phyloP scores from a whole-genome alignment of 2,888 invertebrate genomes.

The Agrochola macilenta region DNA sequence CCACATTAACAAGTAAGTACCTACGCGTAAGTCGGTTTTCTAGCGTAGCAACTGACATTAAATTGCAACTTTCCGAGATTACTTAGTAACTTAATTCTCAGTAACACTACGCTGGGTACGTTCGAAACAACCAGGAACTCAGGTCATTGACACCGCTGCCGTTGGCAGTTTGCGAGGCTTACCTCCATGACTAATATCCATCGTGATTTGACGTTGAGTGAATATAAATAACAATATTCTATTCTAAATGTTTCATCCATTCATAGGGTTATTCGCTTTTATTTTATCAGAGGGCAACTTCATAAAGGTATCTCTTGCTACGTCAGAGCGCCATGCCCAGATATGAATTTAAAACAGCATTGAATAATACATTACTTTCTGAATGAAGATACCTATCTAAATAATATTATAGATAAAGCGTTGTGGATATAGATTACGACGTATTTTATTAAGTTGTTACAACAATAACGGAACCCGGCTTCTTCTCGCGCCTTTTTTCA shows the following conservation, averaged over 20 bases:
- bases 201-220: conserved; percentile 40
- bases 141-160: conserved; percentile 53
- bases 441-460: not conserved
- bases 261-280: conserved; percentile 3
- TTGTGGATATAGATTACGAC: conserved; percentile 13
- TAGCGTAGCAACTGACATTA: conserved; percentile 20
- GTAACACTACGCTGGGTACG: conserved; percentile 54
- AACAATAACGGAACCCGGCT: not conserved
- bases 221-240: conserved; percentile 42
- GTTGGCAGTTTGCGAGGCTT: conserved; percentile 42
- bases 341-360: conserved; percentile 40
- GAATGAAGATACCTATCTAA: conserved; percentile 29
- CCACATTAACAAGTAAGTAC: not conserved
- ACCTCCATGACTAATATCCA: conserved; percentile 54
- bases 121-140: conserved; percentile 47
- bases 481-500: conserved; percentile 6
- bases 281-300: conserved; percentile 35
- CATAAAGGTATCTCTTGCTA: conserved; percentile 17
- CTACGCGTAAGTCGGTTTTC: not conserved
- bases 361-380: conserved; percentile 25
- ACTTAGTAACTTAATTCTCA: conserved; percentile 35
- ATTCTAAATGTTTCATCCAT: conserved; percentile 17
- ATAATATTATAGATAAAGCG: conserved; percentile 27
- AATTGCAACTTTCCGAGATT: conserved; percentile 29
- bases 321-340: conserved; percentile 26